phyloP scores from a whole-genome alignment of 2,888 invertebrate species.

The Meandrusa payeni region DNA sequence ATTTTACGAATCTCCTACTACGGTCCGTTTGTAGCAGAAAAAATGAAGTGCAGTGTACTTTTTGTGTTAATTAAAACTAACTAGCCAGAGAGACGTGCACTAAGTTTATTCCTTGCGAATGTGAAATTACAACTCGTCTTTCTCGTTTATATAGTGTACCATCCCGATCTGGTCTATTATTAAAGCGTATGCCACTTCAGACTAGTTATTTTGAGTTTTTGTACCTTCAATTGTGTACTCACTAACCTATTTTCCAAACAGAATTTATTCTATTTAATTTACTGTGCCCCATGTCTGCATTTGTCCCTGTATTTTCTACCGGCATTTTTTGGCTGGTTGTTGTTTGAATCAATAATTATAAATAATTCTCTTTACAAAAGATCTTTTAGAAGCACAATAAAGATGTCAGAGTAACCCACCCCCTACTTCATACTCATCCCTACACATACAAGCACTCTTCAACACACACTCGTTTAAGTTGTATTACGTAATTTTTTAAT shows the following conservation, averaged over 20 bases:
- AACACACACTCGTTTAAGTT: too few species aligned
- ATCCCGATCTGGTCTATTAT: conserved; percentile 5
- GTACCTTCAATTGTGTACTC: background rate
- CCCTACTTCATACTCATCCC: too few species aligned
- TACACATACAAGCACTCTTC: too few species aligned
- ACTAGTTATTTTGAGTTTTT: conserved; percentile 7
- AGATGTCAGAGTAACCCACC: too few species aligned
- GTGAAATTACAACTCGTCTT: conserved; percentile 17
- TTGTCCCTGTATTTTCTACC: too few species aligned
- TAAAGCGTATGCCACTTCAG: conserved; percentile 7
- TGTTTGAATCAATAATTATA: too few species aligned
- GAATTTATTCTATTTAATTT: too few species aligned
- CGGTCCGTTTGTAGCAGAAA: background rate
- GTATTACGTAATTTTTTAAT: too few species aligned
- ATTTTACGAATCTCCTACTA: conserved; percentile 18
- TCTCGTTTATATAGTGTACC: conserved; percentile 9
- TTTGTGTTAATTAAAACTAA: conserved; percentile 22
- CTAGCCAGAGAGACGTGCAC: background rate
- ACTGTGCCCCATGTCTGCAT: too few species aligned
- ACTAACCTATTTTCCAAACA: conserved; percentile 20
- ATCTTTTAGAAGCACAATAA: too few species aligned
- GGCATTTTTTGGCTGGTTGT: too few species aligned
- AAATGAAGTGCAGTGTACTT: conserved; percentile 17
- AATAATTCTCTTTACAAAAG: too few species aligned
- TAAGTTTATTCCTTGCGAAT: conserved; percentile 12